Evolutionary conservation across 2,113 vertebrate genomes (phyloP).

Genomic region (Strix aluco): DNA sequence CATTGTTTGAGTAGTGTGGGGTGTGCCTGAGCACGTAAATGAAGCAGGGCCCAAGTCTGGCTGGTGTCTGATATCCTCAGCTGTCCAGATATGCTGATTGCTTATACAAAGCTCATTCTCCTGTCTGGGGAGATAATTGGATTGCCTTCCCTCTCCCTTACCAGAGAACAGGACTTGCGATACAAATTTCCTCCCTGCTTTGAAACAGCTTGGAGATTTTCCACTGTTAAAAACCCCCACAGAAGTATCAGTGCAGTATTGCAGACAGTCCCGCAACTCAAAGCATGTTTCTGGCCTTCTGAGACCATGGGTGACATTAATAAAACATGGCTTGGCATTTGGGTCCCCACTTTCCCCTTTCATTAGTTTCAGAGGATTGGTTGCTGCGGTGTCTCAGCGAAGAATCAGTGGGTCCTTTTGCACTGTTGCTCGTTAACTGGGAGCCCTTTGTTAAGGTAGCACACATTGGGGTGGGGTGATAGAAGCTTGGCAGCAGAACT

Average conservation of each 20-base stretch:
- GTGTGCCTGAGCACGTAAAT: not conserved
- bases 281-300: not conserved
- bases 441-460: fast-evolving
- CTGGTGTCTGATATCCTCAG: not conserved
- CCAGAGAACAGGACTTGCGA: not conserved
- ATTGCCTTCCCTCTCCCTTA: not conserved
- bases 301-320: fast-evolving
- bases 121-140: not conserved
- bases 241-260: not conserved
- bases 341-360: not conserved
- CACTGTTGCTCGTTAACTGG: fast-evolving
- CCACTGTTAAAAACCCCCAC: fast-evolving
- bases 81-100: not conserved
- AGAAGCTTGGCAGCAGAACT: not conserved
- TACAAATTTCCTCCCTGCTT: fast-evolving
- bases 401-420: not conserved
- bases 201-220: not conserved
- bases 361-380: not conserved
- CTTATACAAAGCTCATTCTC: not conserved
- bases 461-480: fast-evolving
- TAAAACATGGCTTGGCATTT: not conserved
- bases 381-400: not conserved
- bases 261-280: not conserved
- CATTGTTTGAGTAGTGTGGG: too few species aligned
- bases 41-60: not conserved